These are phyloP conservation scores for Dasypolia templi DNA, from an alignment of 2,888 invertebrate species.

Conservation along the genomic window DNA sequence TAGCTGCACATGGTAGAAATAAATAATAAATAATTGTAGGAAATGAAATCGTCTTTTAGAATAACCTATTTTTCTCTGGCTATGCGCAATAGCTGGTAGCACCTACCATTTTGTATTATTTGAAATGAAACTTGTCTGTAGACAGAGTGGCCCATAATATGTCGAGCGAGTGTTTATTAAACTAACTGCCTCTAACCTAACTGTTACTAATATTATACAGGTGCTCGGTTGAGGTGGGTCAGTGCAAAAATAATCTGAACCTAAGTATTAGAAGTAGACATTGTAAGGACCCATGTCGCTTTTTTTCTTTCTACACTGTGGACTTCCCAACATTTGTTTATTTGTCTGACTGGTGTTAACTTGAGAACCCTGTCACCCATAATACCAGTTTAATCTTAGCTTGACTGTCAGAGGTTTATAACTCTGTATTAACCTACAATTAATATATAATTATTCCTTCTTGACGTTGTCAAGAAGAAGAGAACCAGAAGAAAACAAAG, in stretches of 20 bases:
- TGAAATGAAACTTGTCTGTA: background rate
- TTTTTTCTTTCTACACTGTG: too few relatives aligned
- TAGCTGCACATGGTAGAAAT: conserved; percentile 45
- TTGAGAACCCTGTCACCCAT: too few relatives aligned
- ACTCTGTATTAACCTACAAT: too few relatives aligned
- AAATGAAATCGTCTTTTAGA: conserved; percentile 51
- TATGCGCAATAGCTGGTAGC: background rate
- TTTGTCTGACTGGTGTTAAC: too few relatives aligned
- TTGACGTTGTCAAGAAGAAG: too few relatives aligned
- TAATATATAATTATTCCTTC: too few relatives aligned
- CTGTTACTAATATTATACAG: background rate
- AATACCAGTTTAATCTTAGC: too few relatives aligned
- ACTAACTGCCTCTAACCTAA: background rate
- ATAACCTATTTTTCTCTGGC: conserved; percentile 23
- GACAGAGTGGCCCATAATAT: background rate
- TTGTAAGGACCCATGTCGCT: background rate
- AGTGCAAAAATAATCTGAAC: background rate
- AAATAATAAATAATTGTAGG: conserved; percentile 48
- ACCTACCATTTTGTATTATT: conserved; percentile 22
- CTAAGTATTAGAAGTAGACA: too few relatives aligned
- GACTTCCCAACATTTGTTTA: too few relatives aligned
- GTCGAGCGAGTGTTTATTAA: background rate
- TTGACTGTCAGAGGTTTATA: too few relatives aligned
- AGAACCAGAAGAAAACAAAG: too few relatives aligned
- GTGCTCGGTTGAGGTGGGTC: background rate